Base-by-base conservation (phyloP, 2,797 vertebrate genomes). In the Falco naumanni region DNA sequence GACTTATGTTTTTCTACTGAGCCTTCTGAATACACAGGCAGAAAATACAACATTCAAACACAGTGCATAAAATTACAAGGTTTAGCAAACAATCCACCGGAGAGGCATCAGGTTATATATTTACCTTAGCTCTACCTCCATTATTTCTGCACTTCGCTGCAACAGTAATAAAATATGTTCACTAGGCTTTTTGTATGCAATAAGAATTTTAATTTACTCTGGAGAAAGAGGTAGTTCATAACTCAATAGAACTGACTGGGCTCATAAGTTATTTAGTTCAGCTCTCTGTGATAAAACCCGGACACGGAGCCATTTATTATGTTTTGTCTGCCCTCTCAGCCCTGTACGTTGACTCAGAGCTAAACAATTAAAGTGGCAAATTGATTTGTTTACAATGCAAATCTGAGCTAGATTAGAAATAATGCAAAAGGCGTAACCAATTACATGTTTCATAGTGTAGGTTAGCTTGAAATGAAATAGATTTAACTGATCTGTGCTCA, bases 171-270 rank as follows among this genome's bases (percentile, higher is more conserved):
- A 96, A 96, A 93, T 90, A 81, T 84, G 82, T 94, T 96, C 86
- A 48, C 71, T 90, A 70, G 80, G 89, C 47, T 92, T 96, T 92
- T 69, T 90, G 92, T 88, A 94, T 96, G 94, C 84, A 95, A 24
- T 72, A 50, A 72, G 92, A 96, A 96, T 97, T 94, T 97, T 97
- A 97, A 97, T 97, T 96, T 97, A 96, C 85, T 90, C 80, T 33
- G 83, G 60, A 93, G 78, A 78, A 97, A 79, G 54, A 94, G 79
- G 57, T 76, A 89, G 77, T 95, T 96, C 93, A 95, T 96, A 97
- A 96, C 92, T 97, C 94, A 97, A 3, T 84, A 94, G 84, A 94
- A 94, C 45, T 84, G 80, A 50, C 71, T 95, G 69, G 39, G 31
- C 57, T 96, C 74, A 48, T 95, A 97, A 87, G 84, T 96, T 96